Evolutionary conservation across 2,888 invertebrate species (phyloP).

Genomic region (Meteorus colon): DNA sequence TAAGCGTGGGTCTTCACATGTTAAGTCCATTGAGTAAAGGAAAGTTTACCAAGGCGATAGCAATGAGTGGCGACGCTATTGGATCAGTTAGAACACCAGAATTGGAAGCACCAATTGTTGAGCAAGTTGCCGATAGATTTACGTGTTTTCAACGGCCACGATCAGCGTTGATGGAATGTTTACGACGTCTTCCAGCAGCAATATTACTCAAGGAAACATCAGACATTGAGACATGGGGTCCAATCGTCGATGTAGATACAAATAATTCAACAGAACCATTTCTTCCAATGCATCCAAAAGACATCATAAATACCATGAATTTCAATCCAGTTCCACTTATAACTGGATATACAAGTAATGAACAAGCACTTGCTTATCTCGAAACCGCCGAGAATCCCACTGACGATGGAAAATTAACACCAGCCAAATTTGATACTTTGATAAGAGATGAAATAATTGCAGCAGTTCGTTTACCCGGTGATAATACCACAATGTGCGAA

Average conservation of each 20-base stretch:
- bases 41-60: conserved; percentile 83
- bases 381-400: conserved; percentile 77
- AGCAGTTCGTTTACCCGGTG: conserved; percentile 56
- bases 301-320: conserved; percentile 78
- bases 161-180: conserved; percentile 80
- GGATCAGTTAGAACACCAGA: conserved; percentile 79
- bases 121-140: conserved; percentile 80
- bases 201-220: conserved; percentile 77
- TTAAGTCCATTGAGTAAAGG: conserved; percentile 75
- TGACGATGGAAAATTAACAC: conserved; percentile 78
- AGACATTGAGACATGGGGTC: conserved; percentile 82
- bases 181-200: conserved; percentile 78
- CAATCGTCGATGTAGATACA: conserved; percentile 83
- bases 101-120: conserved; percentile 78
- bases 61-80: conserved; percentile 86
- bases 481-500: conserved; percentile 70
- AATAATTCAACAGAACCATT: conserved; percentile 80
- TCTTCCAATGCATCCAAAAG: conserved; percentile 80
- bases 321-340: conserved; percentile 82
- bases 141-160: conserved; percentile 82
- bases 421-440: conserved; percentile 78
- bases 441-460: conserved; percentile 75
- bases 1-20: conserved; percentile 86
- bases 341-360: conserved; percentile 88
- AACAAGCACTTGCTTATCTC: conserved; percentile 80